Evolutionary conservation across 2,113 vertebrate species (phyloP), one percentile per base, ranked within the genome.

Genomic region (Channa maculata): DNA sequence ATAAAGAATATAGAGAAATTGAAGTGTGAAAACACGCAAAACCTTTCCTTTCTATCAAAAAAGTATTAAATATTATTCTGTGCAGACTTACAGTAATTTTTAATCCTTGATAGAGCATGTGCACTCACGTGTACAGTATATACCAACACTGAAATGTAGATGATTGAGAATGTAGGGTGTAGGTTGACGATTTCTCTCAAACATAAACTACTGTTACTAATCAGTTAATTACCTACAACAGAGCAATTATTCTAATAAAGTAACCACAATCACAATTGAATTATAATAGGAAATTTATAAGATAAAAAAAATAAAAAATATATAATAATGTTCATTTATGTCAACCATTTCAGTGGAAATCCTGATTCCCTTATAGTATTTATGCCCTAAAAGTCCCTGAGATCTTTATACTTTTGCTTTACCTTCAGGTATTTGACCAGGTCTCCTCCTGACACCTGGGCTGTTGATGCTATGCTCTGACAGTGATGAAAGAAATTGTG

Each of bases 381-480:
- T 41, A 11, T 15, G 12, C 8, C 0, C 37, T 44, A 34, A 14
- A 39, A 52, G 24, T 24, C 24, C 24, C 24, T 24, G 24, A 24
- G 24, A 24, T 61, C 34, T 24, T 8, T 11, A 24, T 5, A 6
- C 5, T 39, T 6, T 3, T 37, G 62, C 8, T 73, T 75, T 96
- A 99, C 98, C 97, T 99, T 99, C 65, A 99, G 96, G 86, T 97
- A 99, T 87, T 99, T 99, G 38, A 99, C 96, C 78, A 99, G 95
- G 52, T 98, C 96, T 72, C 91, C 95, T 82, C 96, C 97, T 46
- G 95, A 87, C n/a, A 90, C 91, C 75, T 94, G 96, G 37, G 94
- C 91, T 73, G 93, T 94, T 0, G 95, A 94, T 39, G 95, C 92
- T 0, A 90, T 93, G 92, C 91, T 96, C 88, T 99, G 96, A 93